Percentiles rank a stretch among this genome's conserved stretches.
Conservation (phyloP, 2,113 vertebrate species). For the Columbina picui region DNA sequence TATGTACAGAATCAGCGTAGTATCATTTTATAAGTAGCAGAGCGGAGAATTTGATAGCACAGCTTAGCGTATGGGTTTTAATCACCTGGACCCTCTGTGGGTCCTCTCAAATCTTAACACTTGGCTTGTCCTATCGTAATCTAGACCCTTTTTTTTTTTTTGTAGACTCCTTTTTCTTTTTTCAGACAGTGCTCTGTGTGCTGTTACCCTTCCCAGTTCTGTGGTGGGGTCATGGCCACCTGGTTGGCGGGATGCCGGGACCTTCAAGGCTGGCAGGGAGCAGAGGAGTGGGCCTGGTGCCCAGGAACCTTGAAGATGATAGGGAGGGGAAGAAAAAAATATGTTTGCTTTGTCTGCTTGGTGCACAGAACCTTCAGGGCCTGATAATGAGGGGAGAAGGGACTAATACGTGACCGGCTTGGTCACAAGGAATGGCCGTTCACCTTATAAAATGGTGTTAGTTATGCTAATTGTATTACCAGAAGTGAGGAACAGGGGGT, state of each 20-base stretch:
- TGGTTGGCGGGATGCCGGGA: neutral
- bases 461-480: neutral
- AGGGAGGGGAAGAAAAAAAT: neutral
- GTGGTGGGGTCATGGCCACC: too few relatives aligned
- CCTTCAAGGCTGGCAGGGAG: neutral
- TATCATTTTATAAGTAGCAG: neutral
- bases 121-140: neutral
- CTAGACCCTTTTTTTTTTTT: neutral
- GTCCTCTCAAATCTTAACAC: neutral
- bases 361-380: neutral
- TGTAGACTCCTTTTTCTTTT: neutral
- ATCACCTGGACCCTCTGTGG: neutral
- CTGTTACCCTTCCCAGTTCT: neutral
- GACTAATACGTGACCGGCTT: accelerated
- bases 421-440: neutral
- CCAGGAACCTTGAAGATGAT: neutral
- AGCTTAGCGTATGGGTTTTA: neutral
- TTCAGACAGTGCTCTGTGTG: neutral
- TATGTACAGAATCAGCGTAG: neutral
- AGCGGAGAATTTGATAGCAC: neutral
- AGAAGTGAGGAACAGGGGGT: neutral
- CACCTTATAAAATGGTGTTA: neutral
- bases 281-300: neutral
- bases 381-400: neutral
- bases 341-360: neutral